Conservation (phyloP, 2,888 invertebrate species). For the Andrena bucephala region DNA sequence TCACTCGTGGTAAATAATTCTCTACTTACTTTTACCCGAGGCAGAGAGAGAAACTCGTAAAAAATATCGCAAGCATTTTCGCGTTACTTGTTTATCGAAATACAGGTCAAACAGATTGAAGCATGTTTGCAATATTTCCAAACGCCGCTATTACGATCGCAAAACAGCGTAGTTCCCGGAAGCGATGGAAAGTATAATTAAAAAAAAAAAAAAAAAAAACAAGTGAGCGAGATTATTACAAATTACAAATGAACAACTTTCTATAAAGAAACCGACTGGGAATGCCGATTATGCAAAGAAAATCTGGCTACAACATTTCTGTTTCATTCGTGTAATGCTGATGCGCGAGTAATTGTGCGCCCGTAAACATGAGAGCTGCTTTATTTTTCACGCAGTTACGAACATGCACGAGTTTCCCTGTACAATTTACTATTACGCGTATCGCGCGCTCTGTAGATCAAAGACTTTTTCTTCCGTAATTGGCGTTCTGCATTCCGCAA, state of each 20-base stretch:
- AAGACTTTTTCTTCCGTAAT: slow-evolving; percentile 28
- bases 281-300: slow-evolving; percentile 19
- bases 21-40: no score
- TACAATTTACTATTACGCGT: not conserved
- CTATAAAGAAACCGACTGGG: slow-evolving; percentile 12
- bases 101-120: no score
- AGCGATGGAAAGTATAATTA: slow-evolving; percentile 6
- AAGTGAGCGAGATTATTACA: not conserved
- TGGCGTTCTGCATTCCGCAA: slow-evolving; percentile 11
- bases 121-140: no score
- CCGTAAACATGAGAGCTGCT: slow-evolving; percentile 13
- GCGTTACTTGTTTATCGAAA: no score
- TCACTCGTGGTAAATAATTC: no score
- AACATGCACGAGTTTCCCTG: slow-evolving; percentile 17
- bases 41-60: no score
- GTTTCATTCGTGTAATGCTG: slow-evolving; percentile 14
- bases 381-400: slow-evolving; percentile 18
- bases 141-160: no score
- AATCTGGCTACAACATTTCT: slow-evolving; percentile 19
- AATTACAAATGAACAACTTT: slow-evolving; percentile 14
- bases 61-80: no score
- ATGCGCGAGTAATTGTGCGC: not conserved
- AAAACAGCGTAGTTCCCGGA: not conserved
- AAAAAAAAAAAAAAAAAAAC: not conserved
- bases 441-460: not conserved